Conservation (phyloP, 2,113 vertebrate species). For the Sinosuthora webbiana region DNA sequence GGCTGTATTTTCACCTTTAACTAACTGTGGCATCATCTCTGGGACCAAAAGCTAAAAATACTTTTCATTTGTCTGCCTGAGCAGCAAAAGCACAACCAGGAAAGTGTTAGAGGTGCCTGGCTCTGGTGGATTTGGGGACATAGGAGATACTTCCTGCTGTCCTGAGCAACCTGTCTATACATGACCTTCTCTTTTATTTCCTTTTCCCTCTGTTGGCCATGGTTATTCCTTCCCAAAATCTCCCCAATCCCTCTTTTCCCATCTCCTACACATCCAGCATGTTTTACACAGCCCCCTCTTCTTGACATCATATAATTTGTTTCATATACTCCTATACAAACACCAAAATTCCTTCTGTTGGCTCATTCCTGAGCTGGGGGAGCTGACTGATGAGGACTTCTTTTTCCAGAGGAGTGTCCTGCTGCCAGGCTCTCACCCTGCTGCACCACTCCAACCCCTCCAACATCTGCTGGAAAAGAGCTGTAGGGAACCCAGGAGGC, state of each 20-base stretch:
- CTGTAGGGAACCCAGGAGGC: neutral
- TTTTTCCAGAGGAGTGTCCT: neutral
- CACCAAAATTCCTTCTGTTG: neutral
- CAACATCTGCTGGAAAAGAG: neutral
- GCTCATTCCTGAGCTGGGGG: neutral
- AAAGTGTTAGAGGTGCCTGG: neutral
- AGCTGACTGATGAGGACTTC: neutral
- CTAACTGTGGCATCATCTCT: neutral
- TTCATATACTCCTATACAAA: neutral
- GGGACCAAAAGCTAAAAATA: neutral
- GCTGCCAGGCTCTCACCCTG: neutral
- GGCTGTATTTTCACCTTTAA: neutral
- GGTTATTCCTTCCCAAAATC: neutral
- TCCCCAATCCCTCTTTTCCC: neutral
- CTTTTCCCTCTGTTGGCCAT: neutral
- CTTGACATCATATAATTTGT: neutral
- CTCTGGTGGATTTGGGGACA: neutral
- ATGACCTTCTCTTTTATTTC: neutral
- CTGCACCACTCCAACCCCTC: accelerated
- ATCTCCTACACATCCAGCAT: neutral
- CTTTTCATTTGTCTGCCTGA: neutral
- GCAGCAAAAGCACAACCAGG: neutral
- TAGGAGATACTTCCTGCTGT: accelerated
- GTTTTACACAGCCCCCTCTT: neutral
- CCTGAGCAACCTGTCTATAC: neutral